Evolutionary conservation across 2,888 invertebrate genomes (phyloP), one percentile per base, ranked within the genome.

Genomic region (Arctia plantaginis): DNA sequence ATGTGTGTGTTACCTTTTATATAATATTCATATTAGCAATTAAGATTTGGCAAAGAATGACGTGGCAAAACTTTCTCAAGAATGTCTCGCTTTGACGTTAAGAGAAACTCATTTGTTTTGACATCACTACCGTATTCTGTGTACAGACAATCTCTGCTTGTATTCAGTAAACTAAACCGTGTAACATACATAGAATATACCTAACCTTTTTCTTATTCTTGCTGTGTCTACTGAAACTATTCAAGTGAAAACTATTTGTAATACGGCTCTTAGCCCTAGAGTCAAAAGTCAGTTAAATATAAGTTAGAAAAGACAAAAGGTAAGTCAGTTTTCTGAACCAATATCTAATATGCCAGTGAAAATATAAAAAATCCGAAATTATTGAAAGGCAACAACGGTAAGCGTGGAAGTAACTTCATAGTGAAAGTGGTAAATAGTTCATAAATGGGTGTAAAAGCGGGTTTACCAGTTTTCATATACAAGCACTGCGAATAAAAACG

Each of bases 361-460:
- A 79, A 78, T 76, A 65, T 76, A 69, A 35, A 33, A 18, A 73
- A 64, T 71, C 39, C 69, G 64, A 75, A 78, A 76, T 75, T 78
- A 76, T 77, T 77, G 62, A 66, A 76, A 77, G n/a, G 41, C 23
- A 74, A 65, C 47, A 65, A 69, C 4, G 68, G 23, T 75, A 66
- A 18, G 67, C 27, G 65, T 66, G 35, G 74, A n/a, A 66, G 72
- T 76, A 66, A 77, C 78, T 78, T 75, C 67, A 30, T 74, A 86
- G 90, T 85, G 92, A 92, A 92, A 91, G 91, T 90, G 85, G 86
- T 83, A 88, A 87, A 87, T 87, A 86, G 87, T 86, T 88, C 86
- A 86, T 84, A 88, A 86, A 87, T 84, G 80, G 85, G 80, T 80
- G 85, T 85, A 87, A 85, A 87, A 86, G 86, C 82, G 72, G 82